Percentiles rank a stretch among this genome's conserved stretches.
Conservation (phyloP, 1,140 invertebrate genomes). For the Mizuhopecten yessoensis region DNA sequence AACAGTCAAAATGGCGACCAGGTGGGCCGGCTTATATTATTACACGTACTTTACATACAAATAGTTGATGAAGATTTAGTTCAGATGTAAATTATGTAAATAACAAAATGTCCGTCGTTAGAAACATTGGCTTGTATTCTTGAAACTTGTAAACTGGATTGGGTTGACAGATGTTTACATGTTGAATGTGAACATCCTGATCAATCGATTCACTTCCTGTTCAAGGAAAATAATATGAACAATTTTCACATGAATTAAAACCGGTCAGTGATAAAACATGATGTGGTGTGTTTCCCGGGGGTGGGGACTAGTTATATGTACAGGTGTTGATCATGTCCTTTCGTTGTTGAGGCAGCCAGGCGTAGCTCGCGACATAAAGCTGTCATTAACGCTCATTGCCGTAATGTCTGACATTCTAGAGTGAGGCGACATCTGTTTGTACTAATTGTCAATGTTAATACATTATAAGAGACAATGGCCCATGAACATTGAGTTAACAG, state of each 20-base stretch:
- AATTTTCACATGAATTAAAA: neutral
- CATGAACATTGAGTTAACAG: neutral
- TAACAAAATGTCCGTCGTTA: neutral
- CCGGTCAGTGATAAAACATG: neutral
- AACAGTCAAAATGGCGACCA: conserved; percentile 45
- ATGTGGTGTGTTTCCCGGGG: neutral
- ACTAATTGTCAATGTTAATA: neutral
- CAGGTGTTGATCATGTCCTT: neutral
- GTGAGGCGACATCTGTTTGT: neutral
- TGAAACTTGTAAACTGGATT: too few species aligned
- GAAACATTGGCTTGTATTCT: too few species aligned
- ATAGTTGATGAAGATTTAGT: neutral
- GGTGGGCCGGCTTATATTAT: neutral
- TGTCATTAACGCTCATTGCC: neutral
- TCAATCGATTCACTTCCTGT: neutral
- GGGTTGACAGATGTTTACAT: neutral
- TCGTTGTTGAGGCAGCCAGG: neutral
- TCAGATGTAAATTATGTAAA: neutral
- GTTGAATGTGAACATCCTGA: neutral
- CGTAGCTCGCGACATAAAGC: neutral
- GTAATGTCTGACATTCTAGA: neutral
- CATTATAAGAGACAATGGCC: neutral
- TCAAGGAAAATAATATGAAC: neutral
- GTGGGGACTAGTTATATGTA: conserved; percentile 7
- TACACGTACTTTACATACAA: neutral